phyloP scores from a whole-genome alignment of 2,113 vertebrate genomes.

The Chrysochloris asiatica region DNA sequence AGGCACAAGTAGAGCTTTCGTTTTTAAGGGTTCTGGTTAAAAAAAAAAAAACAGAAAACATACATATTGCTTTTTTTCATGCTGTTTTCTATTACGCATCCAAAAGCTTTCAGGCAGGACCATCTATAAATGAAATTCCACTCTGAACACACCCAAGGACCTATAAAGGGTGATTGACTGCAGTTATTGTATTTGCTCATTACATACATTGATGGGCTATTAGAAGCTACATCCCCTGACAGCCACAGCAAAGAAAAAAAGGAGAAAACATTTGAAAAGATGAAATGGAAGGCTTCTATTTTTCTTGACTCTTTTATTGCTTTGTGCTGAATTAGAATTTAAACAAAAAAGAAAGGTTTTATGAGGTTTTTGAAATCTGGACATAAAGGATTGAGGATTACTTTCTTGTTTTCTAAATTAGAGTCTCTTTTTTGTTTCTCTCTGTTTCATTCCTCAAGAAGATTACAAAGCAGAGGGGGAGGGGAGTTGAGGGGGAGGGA shows the following conservation, averaged over 20 bases:
- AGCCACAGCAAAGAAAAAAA: background rate
- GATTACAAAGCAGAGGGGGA: constrained; percentile 24
- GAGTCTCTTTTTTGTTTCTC: constrained; percentile 40
- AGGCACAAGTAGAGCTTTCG: background rate
- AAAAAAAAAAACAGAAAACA: too few species aligned
- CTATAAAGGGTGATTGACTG: background rate
- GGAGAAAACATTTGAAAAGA: background rate
- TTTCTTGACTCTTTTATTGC: constrained; percentile 38
- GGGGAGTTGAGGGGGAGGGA: background rate
- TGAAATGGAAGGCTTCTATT: background rate
- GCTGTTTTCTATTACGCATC: background rate
- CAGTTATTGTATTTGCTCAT: constrained; percentile 35
- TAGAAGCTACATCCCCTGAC: background rate
- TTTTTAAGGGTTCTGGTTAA: background rate
- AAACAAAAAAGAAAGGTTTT: background rate
- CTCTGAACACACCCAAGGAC: background rate
- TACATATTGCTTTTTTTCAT: background rate
- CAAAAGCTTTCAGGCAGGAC: constrained; percentile 26
- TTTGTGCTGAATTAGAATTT: constrained; percentile 47
- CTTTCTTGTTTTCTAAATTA: constrained; percentile 50
- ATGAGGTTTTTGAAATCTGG: background rate
- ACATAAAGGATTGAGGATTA: constrained; percentile 26
- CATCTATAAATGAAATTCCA: constrained; percentile 60
- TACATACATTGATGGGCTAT: background rate
- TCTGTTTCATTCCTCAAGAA: constrained; percentile 13